phyloP scores from a whole-genome alignment of 2,797 vertebrate species.

The Sebastes nivosus region DNA sequence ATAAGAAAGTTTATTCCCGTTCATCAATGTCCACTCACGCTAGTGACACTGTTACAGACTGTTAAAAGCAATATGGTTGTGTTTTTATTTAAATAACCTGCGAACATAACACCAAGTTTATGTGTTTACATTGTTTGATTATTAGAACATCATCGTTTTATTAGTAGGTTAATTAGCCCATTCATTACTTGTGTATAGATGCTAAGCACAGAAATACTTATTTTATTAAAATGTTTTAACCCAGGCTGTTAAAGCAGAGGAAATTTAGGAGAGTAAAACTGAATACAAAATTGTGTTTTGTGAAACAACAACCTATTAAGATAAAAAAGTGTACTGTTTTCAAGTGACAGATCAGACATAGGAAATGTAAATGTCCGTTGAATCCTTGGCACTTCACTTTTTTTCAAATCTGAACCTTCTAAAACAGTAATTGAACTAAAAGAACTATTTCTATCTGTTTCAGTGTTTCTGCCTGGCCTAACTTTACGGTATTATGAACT shows the following conservation, averaged over 20 bases:
- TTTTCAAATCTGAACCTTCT: accelerated
- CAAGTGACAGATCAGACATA: background rate
- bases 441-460: background rate
- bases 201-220: background rate
- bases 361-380: background rate
- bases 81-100: background rate
- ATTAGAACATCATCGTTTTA: no score
- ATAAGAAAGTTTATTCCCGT: background rate
- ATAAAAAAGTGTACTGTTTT: accelerated
- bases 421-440: no score
- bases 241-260: background rate
- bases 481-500: background rate
- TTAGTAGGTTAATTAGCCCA: background rate
- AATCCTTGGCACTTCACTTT: no score
- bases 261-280: background rate
- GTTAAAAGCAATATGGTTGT: background rate
- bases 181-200: background rate
- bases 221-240: background rate
- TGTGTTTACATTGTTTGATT: background rate
- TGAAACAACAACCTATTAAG: background rate
- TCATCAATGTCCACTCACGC: background rate
- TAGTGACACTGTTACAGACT: accelerated
- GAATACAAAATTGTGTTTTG: accelerated
- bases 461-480: background rate
- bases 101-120: background rate